Percentiles rank a stretch among this genome's conserved stretches.
These are phyloP conservation scores for Burhinus bistriatus DNA, from an alignment of 2,113 vertebrate species.

Conservation along the genomic window DNA sequence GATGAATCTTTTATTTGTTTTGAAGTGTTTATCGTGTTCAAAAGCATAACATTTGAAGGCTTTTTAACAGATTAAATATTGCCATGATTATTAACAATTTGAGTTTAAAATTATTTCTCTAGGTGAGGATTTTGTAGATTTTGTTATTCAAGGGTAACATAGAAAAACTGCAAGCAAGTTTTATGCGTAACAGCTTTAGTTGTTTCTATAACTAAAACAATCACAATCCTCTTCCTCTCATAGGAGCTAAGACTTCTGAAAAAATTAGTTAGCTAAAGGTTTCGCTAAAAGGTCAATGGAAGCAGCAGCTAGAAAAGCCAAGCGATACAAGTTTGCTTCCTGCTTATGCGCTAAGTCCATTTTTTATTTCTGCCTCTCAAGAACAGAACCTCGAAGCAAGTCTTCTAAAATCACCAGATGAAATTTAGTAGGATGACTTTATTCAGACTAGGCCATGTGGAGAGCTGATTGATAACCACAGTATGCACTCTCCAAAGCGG, in stretches of 20 bases:
- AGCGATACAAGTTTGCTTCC: background rate
- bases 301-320: background rate
- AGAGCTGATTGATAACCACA: background rate
- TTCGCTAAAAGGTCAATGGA: background rate
- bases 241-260: background rate
- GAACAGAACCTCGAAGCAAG: background rate
- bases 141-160: background rate
- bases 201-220: background rate
- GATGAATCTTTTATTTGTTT: background rate
- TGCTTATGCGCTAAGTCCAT: background rate
- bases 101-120: background rate
- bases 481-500: rapidly evolving
- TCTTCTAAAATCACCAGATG: background rate
- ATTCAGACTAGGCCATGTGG: too few species aligned
- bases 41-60: background rate
- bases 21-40: background rate
- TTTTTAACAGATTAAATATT: background rate
- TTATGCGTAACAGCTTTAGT: background rate
- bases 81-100: background rate
- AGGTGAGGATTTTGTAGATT: background rate
- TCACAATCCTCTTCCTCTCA: background rate
- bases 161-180: background rate
- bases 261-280: background rate
- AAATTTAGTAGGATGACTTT: background rate
- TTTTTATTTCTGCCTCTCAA: background rate